These are phyloP conservation scores for Amorpha juglandis DNA, from an alignment of 2,888 invertebrate species.

Conservation along the genomic window DNA sequence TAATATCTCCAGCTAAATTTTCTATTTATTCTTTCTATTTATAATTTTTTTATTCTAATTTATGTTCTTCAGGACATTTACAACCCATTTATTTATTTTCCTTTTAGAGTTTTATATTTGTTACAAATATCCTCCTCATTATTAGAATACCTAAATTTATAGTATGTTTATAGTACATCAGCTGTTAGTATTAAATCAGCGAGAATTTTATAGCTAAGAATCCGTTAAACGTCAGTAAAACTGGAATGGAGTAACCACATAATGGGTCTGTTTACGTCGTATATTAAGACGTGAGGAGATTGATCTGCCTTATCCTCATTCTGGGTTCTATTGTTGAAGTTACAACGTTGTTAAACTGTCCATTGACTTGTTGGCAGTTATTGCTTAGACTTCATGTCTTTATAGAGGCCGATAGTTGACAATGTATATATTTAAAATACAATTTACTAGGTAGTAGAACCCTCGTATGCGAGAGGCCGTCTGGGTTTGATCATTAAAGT, in stretches of 20 bases:
- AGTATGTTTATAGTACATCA: constrained; percentile 43
- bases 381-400: background rate
- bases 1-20: too few relatives aligned
- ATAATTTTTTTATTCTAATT: too few relatives aligned
- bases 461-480: too few relatives aligned
- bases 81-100: background rate
- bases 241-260: constrained; percentile 49
- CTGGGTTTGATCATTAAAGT: too few relatives aligned
- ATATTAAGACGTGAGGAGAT: constrained; percentile 22
- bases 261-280: constrained; percentile 50
- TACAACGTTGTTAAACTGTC: constrained; percentile 11
- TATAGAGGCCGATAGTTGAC: background rate
- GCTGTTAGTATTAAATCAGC: constrained; percentile 61
- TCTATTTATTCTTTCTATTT: too few relatives aligned
- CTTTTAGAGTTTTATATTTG: background rate
- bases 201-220: constrained; percentile 54
- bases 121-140: background rate
- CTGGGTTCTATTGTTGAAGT: constrained; percentile 21
- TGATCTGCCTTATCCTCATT: constrained; percentile 23
- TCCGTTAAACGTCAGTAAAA: constrained; percentile 53
- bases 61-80: background rate
- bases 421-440: too few relatives aligned
- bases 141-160: constrained; percentile 10
- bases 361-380: constrained; percentile 2
- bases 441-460: too few relatives aligned